Evolutionary conservation across 2,797 vertebrate genomes (phyloP).

Genomic region (Cryptoblepharus egeriae): DNA sequence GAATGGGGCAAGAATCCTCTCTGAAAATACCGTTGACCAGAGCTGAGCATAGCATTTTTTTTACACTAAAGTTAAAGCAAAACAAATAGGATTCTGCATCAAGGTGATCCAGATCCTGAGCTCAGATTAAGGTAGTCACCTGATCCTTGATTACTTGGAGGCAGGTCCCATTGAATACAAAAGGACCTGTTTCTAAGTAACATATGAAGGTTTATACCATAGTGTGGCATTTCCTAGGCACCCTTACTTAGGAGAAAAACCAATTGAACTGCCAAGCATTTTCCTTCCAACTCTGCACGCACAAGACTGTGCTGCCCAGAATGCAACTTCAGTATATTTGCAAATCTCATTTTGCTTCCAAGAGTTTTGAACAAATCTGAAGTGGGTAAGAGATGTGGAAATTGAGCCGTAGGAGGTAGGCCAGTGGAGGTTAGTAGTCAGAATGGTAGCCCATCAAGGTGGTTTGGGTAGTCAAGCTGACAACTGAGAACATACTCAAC

Average conservation of each 20-base stretch:
- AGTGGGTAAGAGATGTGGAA: neutral
- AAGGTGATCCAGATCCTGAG: neutral
- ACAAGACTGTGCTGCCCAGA: neutral
- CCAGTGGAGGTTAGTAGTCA: neutral
- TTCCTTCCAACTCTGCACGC: neutral
- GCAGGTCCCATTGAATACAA: neutral
- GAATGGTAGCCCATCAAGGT: neutral
- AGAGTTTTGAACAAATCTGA: neutral
- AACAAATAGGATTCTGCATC: neutral
- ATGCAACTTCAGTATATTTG: neutral
- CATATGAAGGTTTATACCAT: neutral
- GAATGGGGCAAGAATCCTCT: neutral
- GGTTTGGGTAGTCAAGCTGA: neutral
- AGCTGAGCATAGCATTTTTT: no score
- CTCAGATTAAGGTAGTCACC: neutral
- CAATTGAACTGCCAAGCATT: neutral
- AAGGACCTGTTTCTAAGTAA: no score
- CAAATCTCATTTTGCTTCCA: neutral
- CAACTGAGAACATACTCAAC: neutral
- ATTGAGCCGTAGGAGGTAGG: no score
- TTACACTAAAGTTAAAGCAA: neutral
- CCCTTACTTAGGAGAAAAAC: no score
- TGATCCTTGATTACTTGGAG: neutral
- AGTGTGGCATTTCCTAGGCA: neutral
- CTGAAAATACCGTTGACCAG: neutral